These are phyloP conservation scores for Mylabris phalerata DNA, from an alignment of 1,140 invertebrate species.

Conservation along the genomic window DNA sequence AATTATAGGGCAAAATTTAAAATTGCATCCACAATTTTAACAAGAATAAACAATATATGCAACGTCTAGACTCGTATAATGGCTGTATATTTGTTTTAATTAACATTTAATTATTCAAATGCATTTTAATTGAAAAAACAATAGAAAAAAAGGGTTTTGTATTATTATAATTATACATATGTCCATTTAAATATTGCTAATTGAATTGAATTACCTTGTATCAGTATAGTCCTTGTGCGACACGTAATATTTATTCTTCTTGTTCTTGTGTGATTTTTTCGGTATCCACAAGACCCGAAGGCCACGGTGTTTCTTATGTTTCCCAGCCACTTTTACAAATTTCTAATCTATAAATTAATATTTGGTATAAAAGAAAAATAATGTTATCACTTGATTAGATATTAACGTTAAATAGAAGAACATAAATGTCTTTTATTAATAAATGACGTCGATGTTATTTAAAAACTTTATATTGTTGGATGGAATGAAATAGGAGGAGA, in stretches of 20 bases:
- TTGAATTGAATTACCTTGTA: slow-evolving; percentile 6
- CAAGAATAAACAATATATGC: too few relatives aligned
- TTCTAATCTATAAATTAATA: background rate
- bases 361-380: too few relatives aligned
- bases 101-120: background rate
- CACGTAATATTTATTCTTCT: slow-evolving; percentile 14
- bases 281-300: slow-evolving; percentile 14
- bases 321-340: slow-evolving; percentile 10
- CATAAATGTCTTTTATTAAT: too few relatives aligned
- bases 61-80: too few relatives aligned
- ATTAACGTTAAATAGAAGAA: background rate
- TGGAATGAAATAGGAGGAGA: too few relatives aligned
- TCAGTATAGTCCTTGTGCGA: slow-evolving; percentile 5
- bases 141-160: background rate
- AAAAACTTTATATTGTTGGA: too few relatives aligned
- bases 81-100: too few relatives aligned
- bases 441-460: too few relatives aligned
- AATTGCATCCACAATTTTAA: too few relatives aligned
- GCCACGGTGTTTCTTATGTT: slow-evolving; percentile 9
- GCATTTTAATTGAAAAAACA: background rate
- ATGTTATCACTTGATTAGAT: background rate
- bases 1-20: too few relatives aligned
- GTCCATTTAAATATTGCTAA: background rate
- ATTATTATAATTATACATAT: background rate
- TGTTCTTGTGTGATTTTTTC: slow-evolving; percentile 6